A percentile compares a stretch with the other conserved stretches of the same genome.
Conservation (phyloP, 2,797 vertebrate species). For the Malurus leucopterus region DNA sequence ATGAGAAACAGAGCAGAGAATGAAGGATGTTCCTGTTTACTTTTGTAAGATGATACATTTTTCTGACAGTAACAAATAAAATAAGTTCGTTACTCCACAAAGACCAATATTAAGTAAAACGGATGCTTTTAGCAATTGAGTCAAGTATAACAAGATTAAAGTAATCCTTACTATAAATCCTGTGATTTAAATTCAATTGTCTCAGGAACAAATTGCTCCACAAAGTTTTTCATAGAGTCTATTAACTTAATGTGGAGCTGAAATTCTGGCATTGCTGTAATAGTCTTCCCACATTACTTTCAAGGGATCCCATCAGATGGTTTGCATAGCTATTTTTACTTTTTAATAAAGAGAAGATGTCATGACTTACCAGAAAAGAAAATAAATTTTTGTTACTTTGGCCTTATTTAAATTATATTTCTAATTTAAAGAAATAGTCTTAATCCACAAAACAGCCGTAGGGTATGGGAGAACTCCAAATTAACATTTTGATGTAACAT, state of each 20-base stretch:
- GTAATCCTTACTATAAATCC: slow-evolving; percentile 11
- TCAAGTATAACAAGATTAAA: slow-evolving; percentile 18
- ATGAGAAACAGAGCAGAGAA: neutral
- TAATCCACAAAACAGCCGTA: neutral
- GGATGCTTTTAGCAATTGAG: neutral
- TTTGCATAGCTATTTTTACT: slow-evolving; percentile 6
- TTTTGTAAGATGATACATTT: neutral
- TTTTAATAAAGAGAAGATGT: neutral
- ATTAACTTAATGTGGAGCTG: neutral
- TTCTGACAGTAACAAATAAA: neutral
- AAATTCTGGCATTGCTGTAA: neutral
- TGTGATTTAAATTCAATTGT: slow-evolving; percentile 14
- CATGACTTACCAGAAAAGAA: neutral
- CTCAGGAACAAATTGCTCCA: neutral
- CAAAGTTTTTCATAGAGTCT: slow-evolving; percentile 8
- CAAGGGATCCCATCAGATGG: neutral
- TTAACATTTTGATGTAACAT: neutral
- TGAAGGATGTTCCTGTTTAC: neutral
- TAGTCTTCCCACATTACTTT: neutral
- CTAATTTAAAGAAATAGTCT: neutral
- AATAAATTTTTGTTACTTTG: neutral
- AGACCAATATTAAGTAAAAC: neutral
- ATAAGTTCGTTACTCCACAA: neutral
- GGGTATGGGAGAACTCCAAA: neutral
- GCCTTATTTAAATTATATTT: neutral